Conservation (phyloP, 1,140 invertebrate genomes). For the Idris sp. region DNA sequence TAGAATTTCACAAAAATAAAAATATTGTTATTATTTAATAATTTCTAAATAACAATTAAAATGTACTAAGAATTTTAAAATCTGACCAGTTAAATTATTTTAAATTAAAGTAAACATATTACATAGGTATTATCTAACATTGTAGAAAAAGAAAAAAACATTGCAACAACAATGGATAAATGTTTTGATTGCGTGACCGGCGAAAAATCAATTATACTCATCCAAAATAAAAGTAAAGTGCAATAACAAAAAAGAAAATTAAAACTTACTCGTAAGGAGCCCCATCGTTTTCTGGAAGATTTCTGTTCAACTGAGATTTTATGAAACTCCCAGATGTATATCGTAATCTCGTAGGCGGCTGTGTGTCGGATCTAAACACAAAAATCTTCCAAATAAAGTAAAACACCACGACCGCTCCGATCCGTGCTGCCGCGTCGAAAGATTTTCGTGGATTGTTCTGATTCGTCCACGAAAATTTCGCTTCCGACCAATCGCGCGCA, state of each 20-base stretch:
- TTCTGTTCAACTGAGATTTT: slow-evolving; percentile 10
- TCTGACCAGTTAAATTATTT: no score
- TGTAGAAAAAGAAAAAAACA: no score
- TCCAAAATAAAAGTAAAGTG: slow-evolving; percentile 10
- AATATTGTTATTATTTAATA: no score
- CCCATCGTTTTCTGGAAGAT: slow-evolving; percentile 44
- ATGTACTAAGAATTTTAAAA: no score
- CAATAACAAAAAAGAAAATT: background rate
- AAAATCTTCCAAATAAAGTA: slow-evolving; percentile 64
- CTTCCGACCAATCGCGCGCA: slow-evolving; percentile 10
- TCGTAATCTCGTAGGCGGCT: slow-evolving; percentile 19
- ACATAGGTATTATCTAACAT: no score
- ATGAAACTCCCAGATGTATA: slow-evolving; percentile 3
- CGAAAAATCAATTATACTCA: slow-evolving; percentile 40
- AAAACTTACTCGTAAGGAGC: slow-evolving; percentile 43
- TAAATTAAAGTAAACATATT: no score
- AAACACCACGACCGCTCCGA: slow-evolving; percentile 25
- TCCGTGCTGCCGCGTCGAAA: slow-evolving; percentile 43
- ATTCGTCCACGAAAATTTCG: slow-evolving; percentile 69
- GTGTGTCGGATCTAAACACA: slow-evolving; percentile 19
- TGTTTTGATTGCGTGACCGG: slow-evolving; percentile 26
- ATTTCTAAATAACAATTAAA: no score
- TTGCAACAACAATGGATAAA: no score
- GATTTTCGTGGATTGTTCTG: slow-evolving; percentile 72
- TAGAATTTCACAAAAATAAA: no score